Conservation (phyloP, 2,113 vertebrate genomes). For the Carassius gibelio region DNA sequence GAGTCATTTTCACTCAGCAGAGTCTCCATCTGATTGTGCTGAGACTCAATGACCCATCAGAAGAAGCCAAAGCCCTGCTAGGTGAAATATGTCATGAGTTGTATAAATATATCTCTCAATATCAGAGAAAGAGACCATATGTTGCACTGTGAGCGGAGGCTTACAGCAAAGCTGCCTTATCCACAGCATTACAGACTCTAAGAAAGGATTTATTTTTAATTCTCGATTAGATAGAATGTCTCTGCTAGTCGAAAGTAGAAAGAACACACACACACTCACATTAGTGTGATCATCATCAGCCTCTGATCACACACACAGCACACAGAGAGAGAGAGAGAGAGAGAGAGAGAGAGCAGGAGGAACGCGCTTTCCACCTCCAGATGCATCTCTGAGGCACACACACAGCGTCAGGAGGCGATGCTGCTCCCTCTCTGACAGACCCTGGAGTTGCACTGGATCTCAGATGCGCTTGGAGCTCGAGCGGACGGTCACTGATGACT, state of each 20-base stretch:
- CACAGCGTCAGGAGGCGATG: background rate
- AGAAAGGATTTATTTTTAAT: constrained; percentile 83
- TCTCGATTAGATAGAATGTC: constrained; percentile 82
- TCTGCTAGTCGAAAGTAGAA: constrained; percentile 68
- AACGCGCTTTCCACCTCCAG: background rate
- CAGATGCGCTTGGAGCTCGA: background rate
- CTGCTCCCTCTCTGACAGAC: background rate
- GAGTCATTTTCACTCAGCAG: no score
- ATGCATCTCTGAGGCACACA: background rate
- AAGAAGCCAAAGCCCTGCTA: constrained; percentile 54
- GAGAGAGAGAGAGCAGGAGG: background rate
- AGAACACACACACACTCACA: constrained; percentile 41
- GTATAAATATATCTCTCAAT: constrained; percentile 65
- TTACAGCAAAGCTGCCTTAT: constrained; percentile 81
- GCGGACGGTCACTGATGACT: constrained; percentile 61
- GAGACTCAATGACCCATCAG: background rate
- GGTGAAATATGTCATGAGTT: constrained; percentile 52
- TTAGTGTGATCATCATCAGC: background rate
- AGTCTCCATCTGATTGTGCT: no score
- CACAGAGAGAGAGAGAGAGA: background rate
- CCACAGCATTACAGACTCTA: constrained; percentile 77
- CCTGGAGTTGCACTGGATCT: background rate
- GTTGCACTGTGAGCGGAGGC: constrained; percentile 69
- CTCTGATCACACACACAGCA: background rate
- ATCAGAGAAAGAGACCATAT: constrained; percentile 73